These are phyloP conservation scores for Pterostichus niger DNA, from an alignment of 2,888 invertebrate genomes.

Conservation along the genomic window DNA sequence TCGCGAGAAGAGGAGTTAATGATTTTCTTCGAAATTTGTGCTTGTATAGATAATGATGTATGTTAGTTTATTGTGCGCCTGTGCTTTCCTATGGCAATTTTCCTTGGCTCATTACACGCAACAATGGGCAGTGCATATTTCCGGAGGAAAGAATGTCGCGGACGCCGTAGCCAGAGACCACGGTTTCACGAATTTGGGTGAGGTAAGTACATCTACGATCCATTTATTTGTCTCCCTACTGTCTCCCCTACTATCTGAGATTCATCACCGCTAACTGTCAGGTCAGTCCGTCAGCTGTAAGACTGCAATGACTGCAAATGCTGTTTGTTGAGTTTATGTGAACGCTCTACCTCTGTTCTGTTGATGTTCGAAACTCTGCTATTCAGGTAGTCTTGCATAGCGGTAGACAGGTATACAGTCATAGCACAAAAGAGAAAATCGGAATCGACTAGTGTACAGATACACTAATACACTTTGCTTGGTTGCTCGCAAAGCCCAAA, in stretches of 20 bases:
- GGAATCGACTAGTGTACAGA: conserved; percentile 4
- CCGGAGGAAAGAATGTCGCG: conserved; percentile 83
- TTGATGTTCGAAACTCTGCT: conserved; percentile 37
- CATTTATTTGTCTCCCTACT: not conserved
- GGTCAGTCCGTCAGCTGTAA: conserved; percentile 20
- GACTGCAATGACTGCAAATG: not conserved
- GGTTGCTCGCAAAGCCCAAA: not conserved
- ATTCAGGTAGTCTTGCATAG: conserved; percentile 50
- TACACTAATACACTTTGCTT: not conserved
- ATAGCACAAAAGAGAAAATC: conserved; percentile 49
- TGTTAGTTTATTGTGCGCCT: conserved; percentile 63
- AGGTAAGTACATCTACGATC: conserved; percentile 81
- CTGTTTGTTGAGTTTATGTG: no score
- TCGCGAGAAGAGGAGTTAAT: conserved; percentile 32
- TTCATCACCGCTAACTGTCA: conserved; percentile 8
- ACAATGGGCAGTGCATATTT: conserved; percentile 93
- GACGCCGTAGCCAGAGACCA: conserved; percentile 88
- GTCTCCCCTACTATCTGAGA: not conserved
- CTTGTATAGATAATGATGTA: conserved; percentile 62
- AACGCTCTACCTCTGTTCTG: not conserved
- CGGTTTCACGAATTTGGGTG: conserved; percentile 91
- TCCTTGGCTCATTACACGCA: conserved; percentile 83
- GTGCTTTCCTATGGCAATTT: conserved; percentile 63
- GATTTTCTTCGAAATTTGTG: conserved; percentile 54
- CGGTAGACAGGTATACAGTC: conserved; percentile 36